A percentile compares a stretch with the other conserved stretches of the same genome.
Conservation (phyloP, 1,140 invertebrate genomes). For the Euwallacea fornicatus region DNA sequence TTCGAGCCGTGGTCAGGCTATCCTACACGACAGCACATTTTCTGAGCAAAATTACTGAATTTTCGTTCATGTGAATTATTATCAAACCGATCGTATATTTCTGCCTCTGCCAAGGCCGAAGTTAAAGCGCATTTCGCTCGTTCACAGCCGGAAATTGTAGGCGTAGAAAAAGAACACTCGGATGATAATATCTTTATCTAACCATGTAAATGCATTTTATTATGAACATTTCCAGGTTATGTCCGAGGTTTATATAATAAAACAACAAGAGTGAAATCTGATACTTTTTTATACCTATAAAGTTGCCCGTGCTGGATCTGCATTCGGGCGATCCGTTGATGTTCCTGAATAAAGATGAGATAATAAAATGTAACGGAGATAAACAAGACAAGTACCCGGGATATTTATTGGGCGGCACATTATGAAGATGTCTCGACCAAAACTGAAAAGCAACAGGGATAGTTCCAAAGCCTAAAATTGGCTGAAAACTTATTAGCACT, state of each 20-base stretch:
- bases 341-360: neutral
- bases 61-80: too few species aligned
- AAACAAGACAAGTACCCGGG: neutral
- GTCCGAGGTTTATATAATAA: neutral
- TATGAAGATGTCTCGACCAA: neutral
- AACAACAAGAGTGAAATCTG: neutral
- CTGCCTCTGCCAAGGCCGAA: too few species aligned
- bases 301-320: neutral
- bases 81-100: too few species aligned
- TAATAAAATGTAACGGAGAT: neutral
- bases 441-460: neutral
- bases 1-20: too few species aligned
- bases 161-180: neutral
- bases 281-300: neutral
- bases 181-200: too few species aligned
- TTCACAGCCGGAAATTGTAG: constrained; percentile 3
- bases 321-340: neutral
- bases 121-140: neutral
- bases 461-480: constrained; percentile 6
- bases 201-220: neutral
- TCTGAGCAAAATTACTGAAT: too few species aligned
- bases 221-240: neutral
- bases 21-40: too few species aligned
- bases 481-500: constrained; percentile 10
- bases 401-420: neutral